A percentile compares a stretch with the other conserved stretches of the same genome.
Evolutionary conservation across 1,140 invertebrate species (phyloP).

Genomic region (Sminthurinus signatus): DNA sequence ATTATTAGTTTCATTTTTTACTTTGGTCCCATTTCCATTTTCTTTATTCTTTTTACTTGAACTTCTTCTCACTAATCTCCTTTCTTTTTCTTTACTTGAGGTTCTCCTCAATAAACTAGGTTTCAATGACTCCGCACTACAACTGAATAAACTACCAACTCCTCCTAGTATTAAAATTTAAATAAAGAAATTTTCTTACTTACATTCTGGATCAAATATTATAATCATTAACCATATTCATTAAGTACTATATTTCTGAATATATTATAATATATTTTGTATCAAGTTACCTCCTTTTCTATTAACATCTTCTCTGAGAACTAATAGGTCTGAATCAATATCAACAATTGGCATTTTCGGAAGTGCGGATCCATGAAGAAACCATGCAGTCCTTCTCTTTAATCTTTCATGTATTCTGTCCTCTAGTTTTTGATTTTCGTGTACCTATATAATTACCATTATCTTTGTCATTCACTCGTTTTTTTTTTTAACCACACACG

Average conservation of each 20-base stretch:
- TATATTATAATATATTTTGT: not conserved
- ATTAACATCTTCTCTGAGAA: slow-evolving; percentile 28
- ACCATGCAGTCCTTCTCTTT: slow-evolving; percentile 90
- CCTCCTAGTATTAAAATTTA: slow-evolving; percentile 19
- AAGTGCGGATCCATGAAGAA: slow-evolving; percentile 60
- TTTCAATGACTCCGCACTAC: slow-evolving; percentile 61
- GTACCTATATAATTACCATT: slow-evolving; percentile 74
- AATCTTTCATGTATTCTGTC: no score
- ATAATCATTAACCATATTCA: not conserved
- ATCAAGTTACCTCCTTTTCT: slow-evolving; percentile 20
- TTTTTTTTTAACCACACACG: no score
- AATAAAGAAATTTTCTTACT: not conserved
- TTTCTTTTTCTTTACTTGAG: slow-evolving; percentile 59
- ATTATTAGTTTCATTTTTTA: slow-evolving; percentile 14
- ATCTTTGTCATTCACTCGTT: no score
- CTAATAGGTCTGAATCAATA: slow-evolving; percentile 11
- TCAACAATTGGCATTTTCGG: slow-evolving; percentile 31
- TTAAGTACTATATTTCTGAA: not conserved
- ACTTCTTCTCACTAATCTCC: slow-evolving; percentile 56
- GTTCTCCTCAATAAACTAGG: slow-evolving; percentile 58
- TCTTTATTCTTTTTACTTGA: slow-evolving; percentile 62
- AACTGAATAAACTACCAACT: slow-evolving; percentile 53
- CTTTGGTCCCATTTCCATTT: slow-evolving; percentile 50
- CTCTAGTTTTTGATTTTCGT: slow-evolving; percentile 87
- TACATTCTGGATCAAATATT: not conserved